A percentile compares a stretch with the other conserved stretches of the same genome.
Evolutionary conservation across 2,888 invertebrate species (phyloP).

Genomic region (Stenolophus ochropezus): DNA sequence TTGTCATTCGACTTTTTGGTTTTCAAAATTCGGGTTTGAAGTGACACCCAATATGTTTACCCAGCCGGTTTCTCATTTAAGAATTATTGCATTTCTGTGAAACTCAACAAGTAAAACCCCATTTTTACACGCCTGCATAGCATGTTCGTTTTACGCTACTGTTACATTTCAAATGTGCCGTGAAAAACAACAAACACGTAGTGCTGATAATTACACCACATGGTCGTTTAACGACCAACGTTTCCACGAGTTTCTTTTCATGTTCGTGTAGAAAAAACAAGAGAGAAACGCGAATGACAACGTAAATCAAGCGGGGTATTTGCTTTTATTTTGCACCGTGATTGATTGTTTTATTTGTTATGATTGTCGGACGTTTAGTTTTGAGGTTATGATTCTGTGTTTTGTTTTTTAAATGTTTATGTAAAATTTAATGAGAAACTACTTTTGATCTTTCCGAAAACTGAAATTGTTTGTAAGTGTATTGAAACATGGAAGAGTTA

Average conservation of each 20-base stretch:
- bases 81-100: conserved; percentile 66
- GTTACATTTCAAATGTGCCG: conserved; percentile 68
- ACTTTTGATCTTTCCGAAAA: conserved; percentile 24
- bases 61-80: conserved; percentile 71
- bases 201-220: conserved; percentile 62
- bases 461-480: background rate
- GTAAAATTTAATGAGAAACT: conserved; percentile 26
- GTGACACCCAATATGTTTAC: conserved; percentile 73
- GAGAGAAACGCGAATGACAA: conserved; percentile 47
- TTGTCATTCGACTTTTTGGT: too few relatives aligned
- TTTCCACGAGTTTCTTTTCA: conserved; percentile 45
- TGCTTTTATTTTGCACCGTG: conserved; percentile 40
- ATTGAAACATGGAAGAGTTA: background rate
- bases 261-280: conserved; percentile 52
- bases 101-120: conserved; percentile 20
- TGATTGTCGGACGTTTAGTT: conserved; percentile 42
- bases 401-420: conserved; percentile 44
- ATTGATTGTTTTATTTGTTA: conserved; percentile 57
- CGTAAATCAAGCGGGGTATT: conserved; percentile 45
- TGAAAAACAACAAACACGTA: conserved; percentile 70
- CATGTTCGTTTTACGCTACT: conserved; percentile 12
- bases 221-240: conserved; percentile 36
- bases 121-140: conserved; percentile 11
- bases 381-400: conserved; percentile 34
- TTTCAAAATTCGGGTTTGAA: conserved; percentile 66